Conservation (phyloP, 2,113 vertebrate genomes). For the Melanerpes aurifrons region DNA sequence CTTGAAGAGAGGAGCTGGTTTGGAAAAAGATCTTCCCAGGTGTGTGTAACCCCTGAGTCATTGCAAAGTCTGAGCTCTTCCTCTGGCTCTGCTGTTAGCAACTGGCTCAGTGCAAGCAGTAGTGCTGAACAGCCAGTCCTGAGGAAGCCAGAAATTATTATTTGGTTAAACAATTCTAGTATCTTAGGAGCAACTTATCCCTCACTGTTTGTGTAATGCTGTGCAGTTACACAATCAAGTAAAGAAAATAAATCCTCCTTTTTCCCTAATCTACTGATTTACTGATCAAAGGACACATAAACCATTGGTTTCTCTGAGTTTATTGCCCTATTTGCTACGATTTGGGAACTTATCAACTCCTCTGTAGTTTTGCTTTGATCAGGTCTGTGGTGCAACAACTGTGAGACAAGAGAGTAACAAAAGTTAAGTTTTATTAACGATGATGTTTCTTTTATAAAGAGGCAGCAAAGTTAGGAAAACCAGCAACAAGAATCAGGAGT, state of each 20-base stretch:
- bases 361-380: neutral
- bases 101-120: fast-evolving
- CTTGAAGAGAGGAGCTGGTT: neutral
- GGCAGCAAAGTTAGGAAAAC: neutral
- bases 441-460: neutral
- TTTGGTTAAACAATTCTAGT: neutral
- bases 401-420: neutral
- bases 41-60: neutral
- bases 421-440: neutral
- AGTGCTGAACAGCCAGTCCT: neutral
- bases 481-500: neutral
- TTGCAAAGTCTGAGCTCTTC: neutral
- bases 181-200: neutral
- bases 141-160: neutral
- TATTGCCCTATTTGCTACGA: neutral
- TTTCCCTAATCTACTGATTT: neutral
- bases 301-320: neutral
- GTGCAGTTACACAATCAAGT: neutral
- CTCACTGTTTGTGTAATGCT: neutral
- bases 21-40: neutral
- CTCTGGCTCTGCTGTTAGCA: neutral
- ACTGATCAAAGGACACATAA: neutral
- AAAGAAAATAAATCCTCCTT: neutral
- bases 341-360: neutral
- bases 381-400: neutral